Evolutionary conservation across 2,888 invertebrate species (phyloP).

Genomic region (Tachina lurida): DNA sequence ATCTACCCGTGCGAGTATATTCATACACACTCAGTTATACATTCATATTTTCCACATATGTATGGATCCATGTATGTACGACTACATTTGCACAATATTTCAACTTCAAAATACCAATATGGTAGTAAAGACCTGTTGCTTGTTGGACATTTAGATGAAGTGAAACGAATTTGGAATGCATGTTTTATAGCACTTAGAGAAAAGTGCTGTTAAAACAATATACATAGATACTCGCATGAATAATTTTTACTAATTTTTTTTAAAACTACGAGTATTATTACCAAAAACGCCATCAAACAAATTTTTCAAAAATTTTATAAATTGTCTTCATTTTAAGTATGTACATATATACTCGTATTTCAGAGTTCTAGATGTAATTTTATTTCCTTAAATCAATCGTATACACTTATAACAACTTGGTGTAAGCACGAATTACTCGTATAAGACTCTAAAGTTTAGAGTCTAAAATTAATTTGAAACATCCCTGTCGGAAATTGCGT

Average conservation of each 20-base stretch:
- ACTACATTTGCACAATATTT: conserved; percentile 18
- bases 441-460: too few species aligned
- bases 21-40: background rate
- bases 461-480: too few species aligned
- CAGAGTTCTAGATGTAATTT: too few species aligned
- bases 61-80: background rate
- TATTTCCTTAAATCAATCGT: too few species aligned
- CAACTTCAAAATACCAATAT: conserved; percentile 45
- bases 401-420: too few species aligned
- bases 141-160: conserved; percentile 40
- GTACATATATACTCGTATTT: too few species aligned
- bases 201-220: background rate
- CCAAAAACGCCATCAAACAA: too few species aligned
- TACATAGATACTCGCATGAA: background rate
- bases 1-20: background rate
- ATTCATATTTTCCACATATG: background rate
- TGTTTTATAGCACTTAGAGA: conserved; percentile 26
- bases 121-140: conserved; percentile 57
- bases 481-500: too few species aligned
- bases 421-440: too few species aligned
- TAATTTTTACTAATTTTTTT: background rate
- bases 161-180: conserved; percentile 38
- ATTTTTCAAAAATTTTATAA: too few species aligned
- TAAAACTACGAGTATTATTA: background rate
- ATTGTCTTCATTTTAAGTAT: too few species aligned